These are phyloP conservation scores for Sinella curviseta DNA, from an alignment of 1,140 invertebrate genomes.

Conservation along the genomic window DNA sequence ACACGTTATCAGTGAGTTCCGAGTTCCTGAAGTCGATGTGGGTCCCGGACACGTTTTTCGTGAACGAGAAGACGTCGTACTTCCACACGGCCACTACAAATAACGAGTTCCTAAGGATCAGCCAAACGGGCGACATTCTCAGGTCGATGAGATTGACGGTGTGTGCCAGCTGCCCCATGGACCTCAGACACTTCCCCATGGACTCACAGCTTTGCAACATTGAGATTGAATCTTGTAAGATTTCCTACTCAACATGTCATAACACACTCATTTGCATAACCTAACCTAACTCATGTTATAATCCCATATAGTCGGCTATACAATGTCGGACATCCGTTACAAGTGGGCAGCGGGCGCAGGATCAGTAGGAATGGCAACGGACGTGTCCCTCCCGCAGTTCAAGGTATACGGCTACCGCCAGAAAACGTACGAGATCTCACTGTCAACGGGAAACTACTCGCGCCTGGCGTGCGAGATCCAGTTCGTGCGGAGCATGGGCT, in stretches of 20 bases:
- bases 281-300: neutral
- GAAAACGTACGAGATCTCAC: slow-evolving; percentile 85
- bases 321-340: slow-evolving; percentile 94
- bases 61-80: slow-evolving; percentile 96
- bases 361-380: slow-evolving; percentile 86
- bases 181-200: slow-evolving; percentile 63
- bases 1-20: slow-evolving; percentile 83
- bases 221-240: slow-evolving; percentile 24
- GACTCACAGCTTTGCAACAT: slow-evolving; percentile 54
- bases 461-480: slow-evolving; percentile 95
- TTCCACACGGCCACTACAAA: slow-evolving; percentile 96
- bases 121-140: slow-evolving; percentile 88
- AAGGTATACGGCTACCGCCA: slow-evolving; percentile 77
- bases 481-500: slow-evolving; percentile 96
- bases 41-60: slow-evolving; percentile 98
- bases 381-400: slow-evolving; percentile 92
- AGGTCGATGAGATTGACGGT: slow-evolving; percentile 83
- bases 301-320: slow-evolving; percentile 81
- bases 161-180: slow-evolving; percentile 63
- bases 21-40: slow-evolving; percentile 96
- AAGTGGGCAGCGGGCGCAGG: slow-evolving; percentile 90
- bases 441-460: slow-evolving; percentile 91
- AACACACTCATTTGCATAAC: neutral
- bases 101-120: slow-evolving; percentile 94
- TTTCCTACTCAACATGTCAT: neutral